Evolutionary conservation across 2,888 invertebrate genomes (phyloP).

Genomic region (Arenicola marina): DNA sequence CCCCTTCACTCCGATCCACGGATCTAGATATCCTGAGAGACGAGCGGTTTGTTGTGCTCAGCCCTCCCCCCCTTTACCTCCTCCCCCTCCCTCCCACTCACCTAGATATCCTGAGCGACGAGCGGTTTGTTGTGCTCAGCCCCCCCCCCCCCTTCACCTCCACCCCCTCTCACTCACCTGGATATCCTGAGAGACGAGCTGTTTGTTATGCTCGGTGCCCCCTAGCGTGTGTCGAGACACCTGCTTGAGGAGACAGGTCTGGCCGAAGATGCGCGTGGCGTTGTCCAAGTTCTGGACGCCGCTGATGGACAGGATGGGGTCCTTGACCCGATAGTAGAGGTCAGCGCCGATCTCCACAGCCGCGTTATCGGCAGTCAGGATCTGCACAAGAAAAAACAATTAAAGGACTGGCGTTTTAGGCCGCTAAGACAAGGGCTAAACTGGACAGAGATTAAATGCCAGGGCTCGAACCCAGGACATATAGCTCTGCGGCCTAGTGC

Average conservation of each 20-base stretch:
- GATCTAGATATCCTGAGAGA: too few species aligned
- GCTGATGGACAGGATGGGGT: conserved; percentile 58
- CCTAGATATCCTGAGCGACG: too few species aligned
- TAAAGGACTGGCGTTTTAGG: not conserved
- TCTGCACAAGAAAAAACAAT: conserved; percentile 34
- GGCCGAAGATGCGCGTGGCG: conserved; percentile 58
- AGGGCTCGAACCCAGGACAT: too few species aligned
- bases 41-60: too few species aligned
- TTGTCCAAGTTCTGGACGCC: conserved; percentile 59
- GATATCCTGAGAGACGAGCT: conserved; percentile 36
- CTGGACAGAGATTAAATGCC: too few species aligned
- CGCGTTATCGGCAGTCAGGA: conserved; percentile 61
- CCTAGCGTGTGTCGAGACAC: conserved; percentile 51
- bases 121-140: too few species aligned
- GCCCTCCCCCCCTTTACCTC: too few species aligned
- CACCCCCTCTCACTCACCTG: conserved; percentile 44
- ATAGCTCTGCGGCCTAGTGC: too few species aligned
- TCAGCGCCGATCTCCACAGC: conserved; percentile 62
- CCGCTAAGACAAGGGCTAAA: not conserved
- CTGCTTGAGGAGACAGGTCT: conserved; percentile 57
- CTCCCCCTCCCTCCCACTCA: too few species aligned
- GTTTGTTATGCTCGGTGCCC: conserved; percentile 45
- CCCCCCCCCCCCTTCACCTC: too few species aligned
- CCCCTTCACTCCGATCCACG: too few species aligned
- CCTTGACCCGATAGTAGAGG: conserved; percentile 59